Evolutionary conservation across 2,113 vertebrate species (phyloP), one percentile per base, ranked within the genome.

Genomic region (Muntiacus muntjak): DNA sequence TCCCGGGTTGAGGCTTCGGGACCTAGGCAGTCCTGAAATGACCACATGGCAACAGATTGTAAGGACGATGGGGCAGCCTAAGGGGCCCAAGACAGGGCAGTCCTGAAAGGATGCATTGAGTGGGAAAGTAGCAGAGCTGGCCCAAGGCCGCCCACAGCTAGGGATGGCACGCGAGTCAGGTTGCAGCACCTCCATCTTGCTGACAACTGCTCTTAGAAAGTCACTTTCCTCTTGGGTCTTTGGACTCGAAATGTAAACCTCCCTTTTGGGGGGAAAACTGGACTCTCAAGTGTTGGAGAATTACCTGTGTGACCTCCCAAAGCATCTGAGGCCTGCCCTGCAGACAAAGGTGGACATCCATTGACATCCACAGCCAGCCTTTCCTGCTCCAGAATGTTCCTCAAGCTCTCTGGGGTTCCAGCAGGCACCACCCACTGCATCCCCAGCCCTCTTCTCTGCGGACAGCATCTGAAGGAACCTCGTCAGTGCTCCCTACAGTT

Each of bases 41-140:
- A 30, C 23, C 16, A 6, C 14, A 3, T 0, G 16, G 17, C 52
- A 47, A 15, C 52, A 40, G 0, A 14, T 2, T n/a, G 16, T 0
- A 28, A 28, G n/a, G 3, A 23, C 19, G 14, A 11, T 1, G 4
- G 36, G 17, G 28, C 17, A 28, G 43, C n/a, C 45, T 33, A 50
- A 15, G 4, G 62, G 54, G 10, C 15, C 36, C 36, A 13, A 25
- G 36, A 1, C 3, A 36, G 55, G 55, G 71, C 21, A 47, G 28
- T 28, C 3, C 21, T 55, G 14, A 30, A 17, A 60, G 26, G 10
- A 26, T 45, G 43, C 40, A 13, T 76, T 43, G 36, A 47, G 17
- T 79, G 60, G 21, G 28, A 6, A 50, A 30, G n/a, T 7, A 17
- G 36, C 6, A 5, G 7, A 8, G 12, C 14, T 54, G 25, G 15